Evolutionary conservation across 2,797 vertebrate genomes (phyloP).

Genomic region (Pempheris klunzingeri): DNA sequence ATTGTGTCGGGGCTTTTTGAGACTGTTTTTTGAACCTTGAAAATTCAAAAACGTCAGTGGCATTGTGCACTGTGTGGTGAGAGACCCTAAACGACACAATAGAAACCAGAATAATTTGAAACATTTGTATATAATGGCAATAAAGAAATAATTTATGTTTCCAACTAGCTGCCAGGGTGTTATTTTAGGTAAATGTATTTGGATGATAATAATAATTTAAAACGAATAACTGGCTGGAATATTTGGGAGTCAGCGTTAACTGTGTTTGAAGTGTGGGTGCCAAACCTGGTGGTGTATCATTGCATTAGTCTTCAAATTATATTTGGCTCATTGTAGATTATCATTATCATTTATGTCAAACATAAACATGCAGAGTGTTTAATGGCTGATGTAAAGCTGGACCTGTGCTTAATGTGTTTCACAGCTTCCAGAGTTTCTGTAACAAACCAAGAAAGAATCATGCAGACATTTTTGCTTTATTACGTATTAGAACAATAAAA

Average conservation of each 20-base stretch:
- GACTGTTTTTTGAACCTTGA: constrained; percentile 28
- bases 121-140: neutral
- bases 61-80: neutral
- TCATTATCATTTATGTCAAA: neutral
- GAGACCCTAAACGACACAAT: neutral
- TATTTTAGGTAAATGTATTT: too few relatives aligned
- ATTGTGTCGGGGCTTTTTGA: constrained; percentile 79
- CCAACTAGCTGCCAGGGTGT: neutral
- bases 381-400: neutral
- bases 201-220: too few relatives aligned
- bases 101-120: neutral
- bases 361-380: neutral
- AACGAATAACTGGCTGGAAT: too few relatives aligned
- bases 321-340: neutral
- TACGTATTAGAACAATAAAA: too few relatives aligned
- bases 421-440: too few relatives aligned
- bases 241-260: neutral
- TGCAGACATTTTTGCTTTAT: too few relatives aligned
- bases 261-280: neutral
- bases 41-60: neutral
- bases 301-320: neutral
- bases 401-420: neutral
- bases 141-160: neutral
- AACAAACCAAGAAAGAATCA: too few relatives aligned
- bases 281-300: neutral